Percentiles rank a stretch among this genome's conserved stretches.
phyloP scores from a whole-genome alignment of 53 echinoderm and acorn worm genomes.

The Glandiceps talaboti region DNA sequence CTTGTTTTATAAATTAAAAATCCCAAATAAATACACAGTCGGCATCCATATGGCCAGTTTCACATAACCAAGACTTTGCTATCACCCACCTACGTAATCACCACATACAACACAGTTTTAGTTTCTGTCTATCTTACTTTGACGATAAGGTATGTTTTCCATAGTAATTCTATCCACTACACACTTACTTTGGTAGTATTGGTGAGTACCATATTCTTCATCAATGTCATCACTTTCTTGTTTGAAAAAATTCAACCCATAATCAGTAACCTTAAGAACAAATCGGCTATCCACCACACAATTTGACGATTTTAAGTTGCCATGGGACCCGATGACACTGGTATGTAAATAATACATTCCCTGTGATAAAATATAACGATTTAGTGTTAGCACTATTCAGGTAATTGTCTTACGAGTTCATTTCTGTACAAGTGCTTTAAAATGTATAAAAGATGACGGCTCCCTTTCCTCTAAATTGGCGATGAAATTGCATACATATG shows the following conservation, averaged over 20 bases:
- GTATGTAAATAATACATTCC: constrained; percentile 92
- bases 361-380: constrained; percentile 21
- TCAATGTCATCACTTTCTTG: constrained; percentile 65
- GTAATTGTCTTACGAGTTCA: not conserved
- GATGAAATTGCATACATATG: no score
- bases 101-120: no score
- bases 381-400: not conserved
- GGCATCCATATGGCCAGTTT: no score
- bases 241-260: constrained; percentile 72
- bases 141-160: no score
- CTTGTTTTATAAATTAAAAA: no score
- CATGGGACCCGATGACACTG: constrained; percentile 72
- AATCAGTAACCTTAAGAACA: constrained; percentile 94
- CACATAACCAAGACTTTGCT: no score
- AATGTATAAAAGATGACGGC: no score
- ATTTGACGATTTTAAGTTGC: constrained; percentile 98
- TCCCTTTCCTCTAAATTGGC: no score
- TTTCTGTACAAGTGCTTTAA: constrained; percentile 1
- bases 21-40: no score
- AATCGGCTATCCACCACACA: constrained; percentile 97
- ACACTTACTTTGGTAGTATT: constrained; percentile 99
- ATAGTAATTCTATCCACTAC: no score
- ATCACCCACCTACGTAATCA: no score
- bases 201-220: constrained; percentile 62
- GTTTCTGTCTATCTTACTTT: no score